Conservation (phyloP, 2,113 vertebrate species). For the Gymnogyps californianus region DNA sequence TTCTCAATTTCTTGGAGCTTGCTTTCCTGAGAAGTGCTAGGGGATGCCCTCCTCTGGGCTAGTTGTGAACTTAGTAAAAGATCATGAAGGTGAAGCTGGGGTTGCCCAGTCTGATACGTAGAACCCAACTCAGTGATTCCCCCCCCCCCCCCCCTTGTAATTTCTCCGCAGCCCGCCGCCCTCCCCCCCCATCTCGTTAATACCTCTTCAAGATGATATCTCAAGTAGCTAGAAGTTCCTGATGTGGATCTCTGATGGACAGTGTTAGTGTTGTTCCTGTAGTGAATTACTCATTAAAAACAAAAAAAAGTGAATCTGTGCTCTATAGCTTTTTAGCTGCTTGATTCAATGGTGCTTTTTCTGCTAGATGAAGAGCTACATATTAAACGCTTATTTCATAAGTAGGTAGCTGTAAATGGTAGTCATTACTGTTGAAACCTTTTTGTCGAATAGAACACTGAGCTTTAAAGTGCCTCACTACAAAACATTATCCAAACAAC, state of each 20-base stretch:
- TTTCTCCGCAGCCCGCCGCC: too few species aligned
- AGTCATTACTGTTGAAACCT: not conserved
- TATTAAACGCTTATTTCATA: not conserved
- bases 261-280: not conserved
- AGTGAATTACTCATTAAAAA: not conserved
- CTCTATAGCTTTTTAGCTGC: not conserved
- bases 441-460: too few species aligned
- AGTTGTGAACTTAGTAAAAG: accelerated
- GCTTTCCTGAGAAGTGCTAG: accelerated
- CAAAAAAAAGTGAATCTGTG: not conserved
- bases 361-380: not conserved
- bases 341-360: not conserved
- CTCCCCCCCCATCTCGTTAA: not conserved
- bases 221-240: not conserved
- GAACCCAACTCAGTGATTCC: accelerated
- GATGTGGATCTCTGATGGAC: not conserved
- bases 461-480: not conserved
- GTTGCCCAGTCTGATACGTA: accelerated
- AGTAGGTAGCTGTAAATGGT: not conserved
- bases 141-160: too few species aligned
- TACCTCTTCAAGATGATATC: not conserved
- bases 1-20: accelerated
- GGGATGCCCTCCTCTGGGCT: not conserved
- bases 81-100: not conserved
- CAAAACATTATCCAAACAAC: accelerated